A percentile compares a stretch with the other conserved stretches of the same genome.
These are phyloP conservation scores for Petrolisthes manimaculis DNA, from an alignment of 2,888 invertebrate genomes.

Conservation along the genomic window DNA sequence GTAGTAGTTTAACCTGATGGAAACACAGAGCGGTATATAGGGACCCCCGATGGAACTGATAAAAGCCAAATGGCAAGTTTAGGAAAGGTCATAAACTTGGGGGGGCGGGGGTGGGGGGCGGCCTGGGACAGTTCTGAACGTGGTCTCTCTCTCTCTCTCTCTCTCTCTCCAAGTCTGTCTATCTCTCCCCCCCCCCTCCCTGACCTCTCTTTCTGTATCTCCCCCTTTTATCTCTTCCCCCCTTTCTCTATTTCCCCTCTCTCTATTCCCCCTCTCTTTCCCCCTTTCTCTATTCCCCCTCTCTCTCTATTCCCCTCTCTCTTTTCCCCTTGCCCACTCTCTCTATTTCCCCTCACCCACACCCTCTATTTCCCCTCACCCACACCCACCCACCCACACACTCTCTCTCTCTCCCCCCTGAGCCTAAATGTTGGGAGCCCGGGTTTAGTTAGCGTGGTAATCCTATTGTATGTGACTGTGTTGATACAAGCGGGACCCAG, in stretches of 20 bases:
- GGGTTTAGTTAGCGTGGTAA: slow-evolving; percentile 49
- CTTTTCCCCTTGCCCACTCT: neutral
- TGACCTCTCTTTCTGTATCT: neutral
- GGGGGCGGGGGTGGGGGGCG: too few species aligned
- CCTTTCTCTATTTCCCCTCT: neutral
- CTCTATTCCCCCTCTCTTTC: neutral
- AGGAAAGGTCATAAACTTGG: too few species aligned
- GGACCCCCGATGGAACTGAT: too few species aligned
- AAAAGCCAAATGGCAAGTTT: too few species aligned
- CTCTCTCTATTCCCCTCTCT: neutral
- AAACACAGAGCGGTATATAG: too few species aligned
- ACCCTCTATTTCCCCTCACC: neutral
- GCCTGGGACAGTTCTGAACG: too few species aligned
- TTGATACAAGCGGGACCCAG: slow-evolving; percentile 33
- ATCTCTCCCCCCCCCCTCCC: neutral
- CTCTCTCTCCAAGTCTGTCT: neutral
- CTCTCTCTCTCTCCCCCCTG: neutral
- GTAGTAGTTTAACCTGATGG: too few species aligned
- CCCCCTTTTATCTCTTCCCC: neutral
- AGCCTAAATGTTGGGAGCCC: slow-evolving; percentile 17
- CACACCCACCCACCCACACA: neutral
- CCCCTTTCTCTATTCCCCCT: neutral
- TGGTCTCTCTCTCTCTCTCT: neutral
- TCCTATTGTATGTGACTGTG: slow-evolving; percentile 44
- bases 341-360: neutral